These are phyloP conservation scores for Carcina quercana DNA, from an alignment of 2,888 invertebrate genomes.

Conservation along the genomic window DNA sequence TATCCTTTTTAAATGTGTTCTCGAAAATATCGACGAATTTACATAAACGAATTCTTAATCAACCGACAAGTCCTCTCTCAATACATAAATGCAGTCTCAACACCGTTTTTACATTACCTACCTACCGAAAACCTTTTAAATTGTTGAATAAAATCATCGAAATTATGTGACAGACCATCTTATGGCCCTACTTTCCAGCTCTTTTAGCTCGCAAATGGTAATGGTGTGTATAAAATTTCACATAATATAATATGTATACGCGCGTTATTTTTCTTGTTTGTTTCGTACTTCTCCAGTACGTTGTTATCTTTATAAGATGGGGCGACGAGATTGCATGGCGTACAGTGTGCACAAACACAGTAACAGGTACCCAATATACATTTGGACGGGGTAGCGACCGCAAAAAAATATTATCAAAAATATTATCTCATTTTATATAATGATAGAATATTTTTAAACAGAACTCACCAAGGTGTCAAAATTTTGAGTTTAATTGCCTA, in stretches of 20 bases:
- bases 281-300: conserved; percentile 51
- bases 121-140: conserved; percentile 46
- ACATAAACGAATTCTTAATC: conserved; percentile 51
- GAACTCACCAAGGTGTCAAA: too few species aligned
- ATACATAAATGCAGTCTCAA: conserved; percentile 58
- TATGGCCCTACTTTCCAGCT: conserved; percentile 40
- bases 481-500: too few species aligned
- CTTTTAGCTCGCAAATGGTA: conserved; percentile 36
- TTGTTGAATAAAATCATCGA: conserved; percentile 48
- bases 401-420: too few species aligned
- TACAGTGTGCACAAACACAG: conserved; percentile 38
- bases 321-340: conserved; percentile 55
- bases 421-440: too few species aligned
- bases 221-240: conserved; percentile 50
- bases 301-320: conserved; percentile 44
- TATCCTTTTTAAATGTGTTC: too few species aligned
- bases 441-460: too few species aligned
- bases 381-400: too few species aligned
- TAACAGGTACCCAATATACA: too few species aligned
- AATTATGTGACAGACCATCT: conserved; percentile 51
- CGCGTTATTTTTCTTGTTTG: conserved; percentile 41
- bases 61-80: conserved; percentile 38
- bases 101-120: conserved; percentile 59
- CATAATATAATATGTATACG: conserved; percentile 25
- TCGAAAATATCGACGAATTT: conserved; percentile 28